Evolutionary conservation across 1,140 invertebrate genomes (phyloP).

Genomic region (Pseudobourletiella spinata): DNA sequence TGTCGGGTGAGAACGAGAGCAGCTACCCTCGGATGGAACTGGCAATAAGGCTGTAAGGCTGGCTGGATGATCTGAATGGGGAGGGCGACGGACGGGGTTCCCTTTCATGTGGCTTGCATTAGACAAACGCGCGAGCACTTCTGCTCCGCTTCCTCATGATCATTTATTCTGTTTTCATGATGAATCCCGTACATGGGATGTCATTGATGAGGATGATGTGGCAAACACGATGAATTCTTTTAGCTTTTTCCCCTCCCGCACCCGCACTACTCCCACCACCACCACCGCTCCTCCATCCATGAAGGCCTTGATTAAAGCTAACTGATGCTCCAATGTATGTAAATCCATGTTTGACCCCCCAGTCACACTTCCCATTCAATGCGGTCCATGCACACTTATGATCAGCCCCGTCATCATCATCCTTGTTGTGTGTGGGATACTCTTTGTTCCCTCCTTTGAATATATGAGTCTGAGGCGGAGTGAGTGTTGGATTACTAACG

Average conservation of each 20-base stretch:
- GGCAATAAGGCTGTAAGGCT: no score
- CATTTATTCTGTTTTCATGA: neutral
- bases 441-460: constrained; percentile 4
- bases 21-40: no score
- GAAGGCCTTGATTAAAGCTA: constrained; percentile 13
- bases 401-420: neutral
- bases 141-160: neutral
- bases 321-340: neutral
- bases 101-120: neutral
- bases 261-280: no score
- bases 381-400: neutral
- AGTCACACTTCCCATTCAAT: constrained; percentile 1
- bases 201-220: constrained; percentile 2
- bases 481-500: constrained; percentile 21
- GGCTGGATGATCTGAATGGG: no score
- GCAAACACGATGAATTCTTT: constrained; percentile 8
- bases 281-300: no score
- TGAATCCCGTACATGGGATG: neutral
- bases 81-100: no score
- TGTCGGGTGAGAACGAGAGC: neutral
- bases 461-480: neutral
- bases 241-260: constrained; percentile 4
- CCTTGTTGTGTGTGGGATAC: neutral
- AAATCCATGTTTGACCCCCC: neutral
- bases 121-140: neutral